A percentile compares a stretch with the other conserved stretches of the same genome.
These are phyloP conservation scores for Adelges cooleyi DNA, from an alignment of 1,140 invertebrate species.

Conservation along the genomic window DNA sequence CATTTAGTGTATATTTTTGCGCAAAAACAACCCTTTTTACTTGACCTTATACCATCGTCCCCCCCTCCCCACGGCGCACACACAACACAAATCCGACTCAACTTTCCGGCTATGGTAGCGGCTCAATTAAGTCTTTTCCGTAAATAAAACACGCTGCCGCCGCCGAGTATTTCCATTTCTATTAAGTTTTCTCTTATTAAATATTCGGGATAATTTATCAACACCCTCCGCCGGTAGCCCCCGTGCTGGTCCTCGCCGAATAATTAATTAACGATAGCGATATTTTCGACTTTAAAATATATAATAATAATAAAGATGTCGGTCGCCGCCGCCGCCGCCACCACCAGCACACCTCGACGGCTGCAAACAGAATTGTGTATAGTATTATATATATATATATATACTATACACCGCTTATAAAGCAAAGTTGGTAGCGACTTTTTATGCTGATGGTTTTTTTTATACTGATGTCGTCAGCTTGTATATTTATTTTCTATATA, in stretches of 20 bases:
- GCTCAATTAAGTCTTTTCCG: constrained; percentile 27
- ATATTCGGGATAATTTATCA: constrained; percentile 28
- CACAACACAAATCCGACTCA: constrained; percentile 1
- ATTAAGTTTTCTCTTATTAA: constrained; percentile 29
- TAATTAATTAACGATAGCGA: constrained; percentile 24
- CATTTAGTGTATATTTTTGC: constrained; percentile 2
- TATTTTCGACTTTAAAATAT: constrained; percentile 22
- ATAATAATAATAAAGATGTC: too few species aligned
- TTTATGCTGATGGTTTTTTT: too few species aligned
- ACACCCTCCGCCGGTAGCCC: neutral
- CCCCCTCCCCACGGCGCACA: neutral
- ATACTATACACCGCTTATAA: neutral
- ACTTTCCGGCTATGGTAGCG: neutral
- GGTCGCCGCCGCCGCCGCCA: too few species aligned
- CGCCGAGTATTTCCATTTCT: constrained; percentile 21
- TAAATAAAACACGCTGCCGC: constrained; percentile 23
- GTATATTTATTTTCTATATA: neutral
- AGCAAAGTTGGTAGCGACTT: neutral
- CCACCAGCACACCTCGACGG: too few species aligned
- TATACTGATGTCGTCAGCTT: too few species aligned
- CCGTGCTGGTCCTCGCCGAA: neutral
- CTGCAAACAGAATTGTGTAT: too few species aligned
- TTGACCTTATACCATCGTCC: constrained; percentile 7
- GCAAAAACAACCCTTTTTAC: constrained; percentile 23
- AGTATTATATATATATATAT: too few species aligned